Percentiles rank a stretch among this genome's conserved stretches.
These are phyloP conservation scores for Corythornis vintsioides DNA, from an alignment of 2,113 vertebrate genomes.

Conservation along the genomic window DNA sequence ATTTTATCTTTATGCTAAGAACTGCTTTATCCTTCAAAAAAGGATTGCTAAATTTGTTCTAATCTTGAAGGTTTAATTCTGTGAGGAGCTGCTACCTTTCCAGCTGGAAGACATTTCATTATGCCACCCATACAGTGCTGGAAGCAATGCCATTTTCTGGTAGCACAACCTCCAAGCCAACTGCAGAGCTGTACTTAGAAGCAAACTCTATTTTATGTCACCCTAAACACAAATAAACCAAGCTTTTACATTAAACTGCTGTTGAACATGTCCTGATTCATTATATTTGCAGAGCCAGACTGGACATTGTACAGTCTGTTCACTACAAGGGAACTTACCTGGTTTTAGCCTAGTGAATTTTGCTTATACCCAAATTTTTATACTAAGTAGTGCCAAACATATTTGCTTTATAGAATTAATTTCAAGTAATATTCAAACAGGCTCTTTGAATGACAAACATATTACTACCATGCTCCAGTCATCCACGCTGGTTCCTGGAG, in stretches of 20 bases:
- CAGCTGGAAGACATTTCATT: neutral
- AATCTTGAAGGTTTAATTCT: neutral
- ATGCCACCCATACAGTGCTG: neutral
- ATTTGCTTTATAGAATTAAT: neutral
- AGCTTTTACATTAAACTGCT: neutral
- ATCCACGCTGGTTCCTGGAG: neutral
- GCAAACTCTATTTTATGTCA: neutral
- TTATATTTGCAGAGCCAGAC: neutral
- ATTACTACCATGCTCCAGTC: neutral
- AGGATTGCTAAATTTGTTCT: neutral
- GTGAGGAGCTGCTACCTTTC: neutral
- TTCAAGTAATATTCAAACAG: neutral
- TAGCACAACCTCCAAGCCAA: neutral
- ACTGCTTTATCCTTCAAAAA: neutral
- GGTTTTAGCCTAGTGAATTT: neutral
- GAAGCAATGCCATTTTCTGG: neutral
- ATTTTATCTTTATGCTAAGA: neutral
- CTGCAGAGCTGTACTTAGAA: constrained; percentile 21
- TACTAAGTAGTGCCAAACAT: neutral
- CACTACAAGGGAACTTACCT: neutral
- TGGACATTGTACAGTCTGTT: neutral
- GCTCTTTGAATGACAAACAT: neutral
- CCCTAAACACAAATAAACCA: neutral
- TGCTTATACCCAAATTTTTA: neutral
- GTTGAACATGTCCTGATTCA: neutral